Conservation (phyloP, 2,113 vertebrate genomes). For the Chlamydotis undulata region DNA sequence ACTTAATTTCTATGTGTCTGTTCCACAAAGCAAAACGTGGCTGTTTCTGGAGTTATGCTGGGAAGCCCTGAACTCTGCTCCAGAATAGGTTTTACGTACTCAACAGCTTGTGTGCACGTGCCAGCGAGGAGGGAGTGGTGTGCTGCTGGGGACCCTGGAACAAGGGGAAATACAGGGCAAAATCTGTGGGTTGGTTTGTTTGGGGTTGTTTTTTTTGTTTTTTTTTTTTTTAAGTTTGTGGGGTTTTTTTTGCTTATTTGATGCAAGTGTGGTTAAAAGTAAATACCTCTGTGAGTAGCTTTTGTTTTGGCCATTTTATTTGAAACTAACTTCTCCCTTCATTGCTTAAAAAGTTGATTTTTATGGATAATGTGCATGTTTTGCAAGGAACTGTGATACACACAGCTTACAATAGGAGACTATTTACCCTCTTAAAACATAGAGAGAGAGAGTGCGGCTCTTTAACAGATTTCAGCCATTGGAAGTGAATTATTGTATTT, state of each 20-base stretch:
- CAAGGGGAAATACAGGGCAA: background rate
- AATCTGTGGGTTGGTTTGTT: background rate
- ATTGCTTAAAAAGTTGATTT: background rate
- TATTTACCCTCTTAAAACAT: rapidly evolving
- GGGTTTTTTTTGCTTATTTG: background rate
- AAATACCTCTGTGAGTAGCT: background rate
- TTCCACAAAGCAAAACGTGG: background rate
- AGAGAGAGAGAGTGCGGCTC: background rate
- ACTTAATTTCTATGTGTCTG: background rate
- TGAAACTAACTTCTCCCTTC: background rate
- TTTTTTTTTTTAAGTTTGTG: too few species aligned
- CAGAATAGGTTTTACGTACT: background rate
- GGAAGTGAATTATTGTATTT: background rate
- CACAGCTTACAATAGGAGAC: background rate
- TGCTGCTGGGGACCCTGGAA: background rate
- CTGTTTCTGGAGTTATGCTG: background rate
- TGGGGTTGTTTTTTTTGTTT: too few species aligned
- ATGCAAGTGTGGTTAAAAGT: background rate
- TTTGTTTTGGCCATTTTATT: background rate
- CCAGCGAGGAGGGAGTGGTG: rapidly evolving
- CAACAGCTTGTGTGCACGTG: rapidly evolving
- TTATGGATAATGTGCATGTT: background rate
- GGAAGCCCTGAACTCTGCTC: background rate
- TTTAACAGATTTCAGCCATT: background rate
- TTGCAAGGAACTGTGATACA: background rate